Conservation (phyloP, 2,797 vertebrate genomes). For the Sphaeramia orbicularis region DNA sequence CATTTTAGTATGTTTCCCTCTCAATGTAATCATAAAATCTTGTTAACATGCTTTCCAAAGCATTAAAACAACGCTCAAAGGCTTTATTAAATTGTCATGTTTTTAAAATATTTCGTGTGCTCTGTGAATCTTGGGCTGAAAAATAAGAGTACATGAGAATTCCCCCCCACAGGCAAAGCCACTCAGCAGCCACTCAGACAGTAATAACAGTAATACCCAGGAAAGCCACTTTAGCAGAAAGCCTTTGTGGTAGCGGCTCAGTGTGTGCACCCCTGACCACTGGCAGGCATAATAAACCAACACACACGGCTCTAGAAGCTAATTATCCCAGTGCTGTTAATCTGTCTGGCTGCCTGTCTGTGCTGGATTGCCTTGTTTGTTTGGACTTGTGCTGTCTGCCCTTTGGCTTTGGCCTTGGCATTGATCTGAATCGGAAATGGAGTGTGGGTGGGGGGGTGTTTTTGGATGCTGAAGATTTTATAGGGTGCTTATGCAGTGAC, state of each 20-base stretch:
- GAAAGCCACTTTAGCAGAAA: slow-evolving; percentile 32
- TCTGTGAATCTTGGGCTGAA: too few species aligned
- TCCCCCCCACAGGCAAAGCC: slow-evolving; percentile 10
- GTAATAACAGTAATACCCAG: slow-evolving; percentile 34
- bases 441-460: too few species aligned
- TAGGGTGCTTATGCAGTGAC: background rate
- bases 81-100: background rate
- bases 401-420: slow-evolving; percentile 48
- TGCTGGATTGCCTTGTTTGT: slow-evolving; percentile 53
- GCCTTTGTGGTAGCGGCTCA: slow-evolving; percentile 22
- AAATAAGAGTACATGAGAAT: too few species aligned
- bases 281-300: slow-evolving; percentile 45
- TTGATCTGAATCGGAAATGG: slow-evolving; percentile 33
- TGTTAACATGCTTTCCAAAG: too few species aligned
- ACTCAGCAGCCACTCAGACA: slow-evolving; percentile 29
- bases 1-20: too few species aligned
- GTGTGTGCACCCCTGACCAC: slow-evolving; percentile 33
- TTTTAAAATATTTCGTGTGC: background rate
- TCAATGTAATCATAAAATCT: too few species aligned
- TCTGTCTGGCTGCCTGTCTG: slow-evolving; percentile 50
- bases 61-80: background rate
- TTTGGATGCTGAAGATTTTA: slow-evolving; percentile 8
- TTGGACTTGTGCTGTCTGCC: slow-evolving; percentile 48
- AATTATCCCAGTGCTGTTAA: slow-evolving; percentile 54
- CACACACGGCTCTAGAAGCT: slow-evolving; percentile 50